Evolutionary conservation across 2,113 vertebrate genomes (phyloP).

Genomic region (Lepus timidus): DNA sequence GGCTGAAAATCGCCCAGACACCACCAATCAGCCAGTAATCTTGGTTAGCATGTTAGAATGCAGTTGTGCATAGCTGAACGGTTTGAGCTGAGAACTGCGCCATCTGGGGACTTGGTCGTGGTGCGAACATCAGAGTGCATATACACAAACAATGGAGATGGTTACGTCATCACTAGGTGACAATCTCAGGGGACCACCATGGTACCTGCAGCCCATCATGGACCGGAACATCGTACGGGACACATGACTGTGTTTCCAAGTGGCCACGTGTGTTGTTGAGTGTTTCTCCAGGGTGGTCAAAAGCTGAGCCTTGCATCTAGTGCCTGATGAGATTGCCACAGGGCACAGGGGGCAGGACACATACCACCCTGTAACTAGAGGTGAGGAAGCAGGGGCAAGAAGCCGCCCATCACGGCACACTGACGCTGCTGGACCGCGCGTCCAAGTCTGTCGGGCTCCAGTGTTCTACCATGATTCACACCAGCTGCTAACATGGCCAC

Average conservation of each 20-base stretch:
- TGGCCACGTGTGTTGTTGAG: background rate
- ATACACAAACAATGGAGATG: background rate
- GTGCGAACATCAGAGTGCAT: background rate
- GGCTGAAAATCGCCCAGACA: background rate
- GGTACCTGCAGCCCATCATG: background rate
- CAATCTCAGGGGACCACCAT: background rate
- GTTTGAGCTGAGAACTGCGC: background rate
- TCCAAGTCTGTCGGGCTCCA: background rate
- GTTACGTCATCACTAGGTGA: background rate
- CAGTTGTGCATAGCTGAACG: background rate
- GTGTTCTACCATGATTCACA: background rate
- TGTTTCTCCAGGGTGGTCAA: background rate
- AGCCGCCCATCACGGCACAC: background rate
- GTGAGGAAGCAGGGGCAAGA: background rate
- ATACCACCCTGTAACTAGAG: background rate
- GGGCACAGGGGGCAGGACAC: background rate
- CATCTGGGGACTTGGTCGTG: background rate
- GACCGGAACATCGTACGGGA: background rate
- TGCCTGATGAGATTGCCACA: background rate
- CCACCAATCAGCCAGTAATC: background rate
- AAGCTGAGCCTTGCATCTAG: background rate
- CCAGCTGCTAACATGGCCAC: background rate
- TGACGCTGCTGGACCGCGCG: background rate
- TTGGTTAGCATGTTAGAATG: slow-evolving; percentile 6
- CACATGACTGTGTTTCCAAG: background rate